Base-by-base conservation (phyloP, 2,113 vertebrate genomes). In the Nothobranchius kuhntae region DNA sequence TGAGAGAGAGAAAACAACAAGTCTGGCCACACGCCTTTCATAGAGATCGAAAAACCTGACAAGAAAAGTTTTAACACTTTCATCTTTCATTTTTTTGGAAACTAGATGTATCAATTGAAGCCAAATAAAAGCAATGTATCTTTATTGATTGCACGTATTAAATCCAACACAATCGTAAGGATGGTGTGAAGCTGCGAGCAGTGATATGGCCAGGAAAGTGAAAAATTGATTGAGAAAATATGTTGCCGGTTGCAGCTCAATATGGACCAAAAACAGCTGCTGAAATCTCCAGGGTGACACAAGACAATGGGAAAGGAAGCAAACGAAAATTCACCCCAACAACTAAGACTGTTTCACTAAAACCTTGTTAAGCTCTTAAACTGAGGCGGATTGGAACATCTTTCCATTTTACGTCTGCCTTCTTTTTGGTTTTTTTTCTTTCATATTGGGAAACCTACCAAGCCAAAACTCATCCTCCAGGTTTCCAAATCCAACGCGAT, bases 391-490 rank as follows among this genome's bases (percentile, higher is more conserved):
- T 14, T 21, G 13, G 4, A 4, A 11, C 44, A 45, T 45, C 47
- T 8, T 42, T 61, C 9, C 35, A 44, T 15, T 36, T 10, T 30
- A 3, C 2, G 30, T 30, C 30, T 30, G 30, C 30, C 21, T 21
- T 21, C 21, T 21, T 30, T 30, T 30, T 30, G 30, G 30, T 30
- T 30, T 30, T 3, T 2, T 0, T 53, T n/a, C 56, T 46, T 2
- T 78, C 5, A 30, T 0, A 40, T 9, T 30, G 1, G 40, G 9
- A 67, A n/a, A 77, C 75, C 92, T 91, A 99, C 98, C 98, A 13
- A 99, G 93, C 98, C 98, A 99, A 85, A 99, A 99, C 81, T 99
- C 98, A 50, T 99, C 97, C 77, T 99, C 96, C 75, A 99, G 69
- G 86, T 98, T 98, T 60, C 98, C 98, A 9, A 99, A 99, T 40